A percentile compares a stretch with the other conserved stretches of the same genome.
phyloP scores from a whole-genome alignment of 2,797 vertebrate genomes.

The Crypturellus tataupa region DNA sequence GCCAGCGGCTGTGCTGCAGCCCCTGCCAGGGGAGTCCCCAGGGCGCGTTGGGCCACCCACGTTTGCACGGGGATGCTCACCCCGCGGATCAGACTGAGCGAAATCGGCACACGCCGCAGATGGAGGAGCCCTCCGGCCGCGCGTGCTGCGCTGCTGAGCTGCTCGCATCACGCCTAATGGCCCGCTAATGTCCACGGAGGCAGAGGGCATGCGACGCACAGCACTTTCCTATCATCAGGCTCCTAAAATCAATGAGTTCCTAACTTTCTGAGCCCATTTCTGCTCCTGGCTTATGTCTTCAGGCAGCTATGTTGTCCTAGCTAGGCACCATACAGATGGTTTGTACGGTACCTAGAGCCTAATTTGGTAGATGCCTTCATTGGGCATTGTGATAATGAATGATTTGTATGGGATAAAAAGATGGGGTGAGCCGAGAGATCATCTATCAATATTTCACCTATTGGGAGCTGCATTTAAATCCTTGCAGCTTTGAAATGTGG shows the following conservation, averaged over 20 bases:
- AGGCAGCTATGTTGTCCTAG: background rate
- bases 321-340: background rate
- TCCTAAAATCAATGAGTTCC: slow-evolving; percentile 44
- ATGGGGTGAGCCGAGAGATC: slow-evolving; percentile 10
- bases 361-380: slow-evolving; percentile 9
- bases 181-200: slow-evolving; percentile 13
- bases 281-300: slow-evolving; percentile 15
- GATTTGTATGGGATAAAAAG: slow-evolving; percentile 49
- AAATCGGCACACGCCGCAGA: background rate
- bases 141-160: background rate
- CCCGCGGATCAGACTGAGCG: background rate
- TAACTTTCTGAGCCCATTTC: slow-evolving; percentile 42
- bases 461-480: slow-evolving; percentile 43
- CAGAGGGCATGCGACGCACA: background rate
- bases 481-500: slow-evolving; percentile 57
- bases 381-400: slow-evolving; percentile 39
- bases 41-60: background rate
- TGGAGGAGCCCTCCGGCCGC: background rate
- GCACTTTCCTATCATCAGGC: slow-evolving; percentile 19
- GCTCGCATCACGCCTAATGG: background rate
- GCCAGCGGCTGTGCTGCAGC: background rate
- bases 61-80: background rate
- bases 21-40: background rate
- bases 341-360: background rate
- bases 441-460: slow-evolving; percentile 51